A percentile compares a stretch with the other conserved stretches of the same genome.
Conservation (phyloP, 2,113 vertebrate genomes). For the Choloepus hoffmanni region DNA sequence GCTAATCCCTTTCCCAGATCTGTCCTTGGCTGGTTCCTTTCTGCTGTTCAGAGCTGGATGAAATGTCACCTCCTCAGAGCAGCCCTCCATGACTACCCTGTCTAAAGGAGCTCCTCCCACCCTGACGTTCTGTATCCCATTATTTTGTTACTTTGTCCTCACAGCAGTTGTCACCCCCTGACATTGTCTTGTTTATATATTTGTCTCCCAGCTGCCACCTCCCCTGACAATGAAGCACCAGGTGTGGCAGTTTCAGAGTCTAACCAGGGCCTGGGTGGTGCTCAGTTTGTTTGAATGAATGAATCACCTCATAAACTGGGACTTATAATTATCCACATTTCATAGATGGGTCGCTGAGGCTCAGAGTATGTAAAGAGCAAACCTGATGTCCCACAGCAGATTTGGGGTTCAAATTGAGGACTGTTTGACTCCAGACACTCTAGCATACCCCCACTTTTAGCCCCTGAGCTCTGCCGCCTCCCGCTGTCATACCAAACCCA, state of each 20-base stretch:
- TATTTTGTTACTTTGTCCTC: not conserved
- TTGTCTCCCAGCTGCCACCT: not conserved
- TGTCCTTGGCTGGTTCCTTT: not conserved
- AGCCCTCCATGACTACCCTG: not conserved
- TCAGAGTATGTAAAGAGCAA: not conserved
- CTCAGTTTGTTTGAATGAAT: not conserved
- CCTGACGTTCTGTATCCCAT: not conserved
- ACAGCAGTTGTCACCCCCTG: not conserved
- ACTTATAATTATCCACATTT: not conserved
- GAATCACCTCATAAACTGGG: not conserved
- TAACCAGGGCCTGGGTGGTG: not conserved
- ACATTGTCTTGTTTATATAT: not conserved
- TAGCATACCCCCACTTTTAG: not conserved
- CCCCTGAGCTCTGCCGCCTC: not conserved
- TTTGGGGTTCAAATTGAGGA: not conserved
- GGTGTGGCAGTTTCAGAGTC: not conserved
- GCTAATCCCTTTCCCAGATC: not conserved
- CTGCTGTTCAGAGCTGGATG: not conserved
- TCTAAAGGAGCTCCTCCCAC: not conserved
- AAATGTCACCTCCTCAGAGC: not conserved
- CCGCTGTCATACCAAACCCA: not conserved
- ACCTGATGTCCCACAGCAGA: not conserved
- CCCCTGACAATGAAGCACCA: not conserved
- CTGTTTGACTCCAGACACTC: not conserved
- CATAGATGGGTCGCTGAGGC: not conserved